A percentile compares a stretch with the other conserved stretches of the same genome.
These are phyloP conservation scores for Sapayoa aenigma DNA, from an alignment of 2,113 vertebrate genomes.

Conservation along the genomic window DNA sequence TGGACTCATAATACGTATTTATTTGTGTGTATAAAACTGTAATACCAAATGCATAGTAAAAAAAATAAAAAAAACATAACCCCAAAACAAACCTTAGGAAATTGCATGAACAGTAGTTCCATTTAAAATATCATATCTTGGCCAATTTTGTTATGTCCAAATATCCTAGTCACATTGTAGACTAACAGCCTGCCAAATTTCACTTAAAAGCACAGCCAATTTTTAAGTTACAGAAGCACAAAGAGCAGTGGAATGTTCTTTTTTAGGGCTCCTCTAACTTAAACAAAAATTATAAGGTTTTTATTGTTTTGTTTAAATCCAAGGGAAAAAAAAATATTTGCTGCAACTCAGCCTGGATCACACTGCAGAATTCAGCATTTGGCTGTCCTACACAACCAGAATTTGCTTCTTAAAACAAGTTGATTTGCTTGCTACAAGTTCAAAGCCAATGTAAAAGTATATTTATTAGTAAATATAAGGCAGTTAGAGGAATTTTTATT, in stretches of 20 bases:
- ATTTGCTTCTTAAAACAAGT: constrained; percentile 22
- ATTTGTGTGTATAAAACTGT: constrained; percentile 73
- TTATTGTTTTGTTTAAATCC: constrained; percentile 55
- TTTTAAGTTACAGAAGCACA: constrained; percentile 71
- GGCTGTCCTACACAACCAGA: neutral
- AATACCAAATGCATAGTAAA: constrained; percentile 56
- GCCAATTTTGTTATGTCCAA: constrained; percentile 74
- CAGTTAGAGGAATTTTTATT: constrained; percentile 48
- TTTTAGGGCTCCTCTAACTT: constrained; percentile 62
- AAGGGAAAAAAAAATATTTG: constrained; percentile 9
- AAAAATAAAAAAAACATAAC: neutral
- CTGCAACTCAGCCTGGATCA: constrained; percentile 33
- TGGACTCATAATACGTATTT: constrained; percentile 73
- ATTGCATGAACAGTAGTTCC: constrained; percentile 70
- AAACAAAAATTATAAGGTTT: constrained; percentile 65
- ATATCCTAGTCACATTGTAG: constrained; percentile 73
- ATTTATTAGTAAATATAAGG: constrained; percentile 52
- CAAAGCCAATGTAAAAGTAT: constrained; percentile 31
- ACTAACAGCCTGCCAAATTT: constrained; percentile 71
- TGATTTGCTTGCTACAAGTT: constrained; percentile 27
- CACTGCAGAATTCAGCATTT: constrained; percentile 30
- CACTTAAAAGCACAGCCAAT: constrained; percentile 65
- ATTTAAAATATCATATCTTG: constrained; percentile 76
- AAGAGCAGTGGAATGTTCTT: constrained; percentile 69
- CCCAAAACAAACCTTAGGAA: constrained; percentile 53